phyloP scores from a whole-genome alignment of 2,113 vertebrate species.

The Panthera tigris region DNA sequence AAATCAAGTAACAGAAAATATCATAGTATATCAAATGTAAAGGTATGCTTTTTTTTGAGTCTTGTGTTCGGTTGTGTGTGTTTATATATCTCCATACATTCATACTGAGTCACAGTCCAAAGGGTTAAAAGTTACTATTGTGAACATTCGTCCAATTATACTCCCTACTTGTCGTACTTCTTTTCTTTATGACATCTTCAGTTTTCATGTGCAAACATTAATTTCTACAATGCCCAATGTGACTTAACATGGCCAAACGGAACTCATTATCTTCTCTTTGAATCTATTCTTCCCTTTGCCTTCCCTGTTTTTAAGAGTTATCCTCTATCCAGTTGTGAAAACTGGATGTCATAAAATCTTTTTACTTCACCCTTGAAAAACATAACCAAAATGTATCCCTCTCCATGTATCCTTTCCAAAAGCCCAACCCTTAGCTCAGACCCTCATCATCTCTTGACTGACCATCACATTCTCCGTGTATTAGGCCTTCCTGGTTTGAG shows the following conservation, averaged over 20 bases:
- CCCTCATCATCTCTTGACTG: background rate
- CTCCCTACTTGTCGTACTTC: background rate
- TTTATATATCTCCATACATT: background rate
- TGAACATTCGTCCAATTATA: background rate
- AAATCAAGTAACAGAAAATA: constrained; percentile 30
- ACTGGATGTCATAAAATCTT: background rate
- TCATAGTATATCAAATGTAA: background rate
- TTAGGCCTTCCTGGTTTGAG: background rate
- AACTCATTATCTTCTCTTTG: background rate
- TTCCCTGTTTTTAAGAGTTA: constrained; percentile 21
- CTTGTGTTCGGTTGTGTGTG: background rate
- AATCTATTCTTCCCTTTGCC: background rate
- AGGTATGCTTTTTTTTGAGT: background rate
- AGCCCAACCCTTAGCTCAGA: background rate
- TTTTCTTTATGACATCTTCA: background rate
- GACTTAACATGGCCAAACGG: background rate
- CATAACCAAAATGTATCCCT: background rate
- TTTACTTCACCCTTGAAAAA: background rate
- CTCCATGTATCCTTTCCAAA: background rate
- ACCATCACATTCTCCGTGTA: background rate
- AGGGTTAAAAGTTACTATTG: background rate
- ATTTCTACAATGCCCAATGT: background rate
- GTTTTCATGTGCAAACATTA: background rate
- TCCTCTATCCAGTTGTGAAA: background rate
- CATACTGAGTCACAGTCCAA: background rate